Evolutionary conservation across 2,888 invertebrate species (phyloP), one percentile per base, ranked within the genome.

Genomic region (Hololepta plana): DNA sequence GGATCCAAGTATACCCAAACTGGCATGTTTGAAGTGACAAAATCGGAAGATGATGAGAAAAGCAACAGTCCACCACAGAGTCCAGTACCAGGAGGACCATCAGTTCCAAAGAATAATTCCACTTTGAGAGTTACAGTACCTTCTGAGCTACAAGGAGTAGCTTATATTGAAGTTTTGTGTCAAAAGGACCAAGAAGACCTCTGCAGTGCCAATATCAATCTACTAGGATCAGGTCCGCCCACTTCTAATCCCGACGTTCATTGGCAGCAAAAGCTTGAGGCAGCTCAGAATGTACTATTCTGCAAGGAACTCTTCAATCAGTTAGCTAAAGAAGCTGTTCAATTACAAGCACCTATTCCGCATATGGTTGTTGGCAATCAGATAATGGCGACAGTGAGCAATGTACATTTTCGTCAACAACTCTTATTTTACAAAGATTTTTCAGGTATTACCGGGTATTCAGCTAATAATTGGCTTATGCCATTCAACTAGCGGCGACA

Each of bases 281-380:
- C 87, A 0, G 93, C 93, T 0, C 95, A 95, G 49, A 95, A 95
- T 53, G 91, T 95, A 13, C 60, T 95, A 11, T 95, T 93, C 57
- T 95, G 95, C 49, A 93, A 93, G 55, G 95, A 95, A 53, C 56
- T 95, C 15, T 95, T 95, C 48, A 82, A 87, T 35, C 81, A 93
- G 43, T 56, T 95, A 28, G 93, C 93, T 0, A 75, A 88, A 27
- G 95, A 95, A 52, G 93, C 95, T 0, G 90, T 93, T 4, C 88
- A 90, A 46, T 55, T 90, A 3, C 84, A 88, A 44, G 82, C 88
- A 0, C 79, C 84, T 1, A 88, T 93, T 46, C 93, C 93, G 0
- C 93, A 93, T 44, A 82, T 95, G 67, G 93, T 95, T 4, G 88
- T 93, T 20, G 91, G 91, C 23, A 93, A 93, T 56, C 90, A 93